These are phyloP conservation scores for Dermochelys coriacea DNA, from an alignment of 2,797 vertebrate species.

Conservation along the genomic window DNA sequence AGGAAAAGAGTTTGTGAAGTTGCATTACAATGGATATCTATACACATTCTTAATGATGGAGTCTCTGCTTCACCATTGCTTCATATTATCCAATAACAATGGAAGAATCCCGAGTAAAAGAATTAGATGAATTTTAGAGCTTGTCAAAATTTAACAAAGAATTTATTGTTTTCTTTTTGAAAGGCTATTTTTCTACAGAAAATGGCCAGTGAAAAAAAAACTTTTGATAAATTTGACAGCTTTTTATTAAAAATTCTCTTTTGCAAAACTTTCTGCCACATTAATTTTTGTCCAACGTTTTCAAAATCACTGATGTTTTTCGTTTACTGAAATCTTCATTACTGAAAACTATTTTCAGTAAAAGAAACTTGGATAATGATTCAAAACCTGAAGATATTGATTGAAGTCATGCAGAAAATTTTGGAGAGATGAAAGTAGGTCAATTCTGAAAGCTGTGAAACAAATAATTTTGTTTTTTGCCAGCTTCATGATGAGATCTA, in stretches of 20 bases:
- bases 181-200: not conserved
- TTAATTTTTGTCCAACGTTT: not conserved
- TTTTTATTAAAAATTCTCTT: not conserved
- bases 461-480: not conserved
- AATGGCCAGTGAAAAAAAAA: not conserved
- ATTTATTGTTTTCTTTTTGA: not conserved
- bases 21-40: not conserved
- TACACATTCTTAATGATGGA: not conserved
- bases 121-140: not conserved
- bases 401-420: not conserved
- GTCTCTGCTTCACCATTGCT: not conserved
- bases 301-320: not conserved
- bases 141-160: not conserved
- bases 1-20: not conserved
- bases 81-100: not conserved
- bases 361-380: not conserved
- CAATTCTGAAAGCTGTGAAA: not conserved
- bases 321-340: not conserved
- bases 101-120: not conserved
- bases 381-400: not conserved
- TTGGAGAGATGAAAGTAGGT: not conserved
- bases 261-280: not conserved
- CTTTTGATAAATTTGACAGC: not conserved
- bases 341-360: not conserved
- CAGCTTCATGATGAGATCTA: not conserved